A percentile compares a stretch with the other conserved stretches of the same genome.
Conservation (phyloP, 2,888 invertebrate genomes). For the Ecdyonurus torrentis region DNA sequence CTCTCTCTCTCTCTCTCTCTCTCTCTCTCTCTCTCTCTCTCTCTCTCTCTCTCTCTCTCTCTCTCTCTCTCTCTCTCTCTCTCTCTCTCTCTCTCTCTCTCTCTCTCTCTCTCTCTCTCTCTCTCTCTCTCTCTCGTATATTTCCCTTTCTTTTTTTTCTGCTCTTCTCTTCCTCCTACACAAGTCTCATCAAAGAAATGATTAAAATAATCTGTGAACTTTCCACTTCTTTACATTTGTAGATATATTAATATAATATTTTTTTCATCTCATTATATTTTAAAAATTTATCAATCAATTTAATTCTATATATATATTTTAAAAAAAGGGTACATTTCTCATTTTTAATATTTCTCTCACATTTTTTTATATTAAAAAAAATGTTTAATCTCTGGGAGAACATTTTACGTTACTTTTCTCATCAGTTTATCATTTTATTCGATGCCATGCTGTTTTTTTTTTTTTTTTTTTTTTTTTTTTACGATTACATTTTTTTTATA, state of each 20-base stretch:
- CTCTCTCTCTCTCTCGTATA: neutral
- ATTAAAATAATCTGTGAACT: neutral
- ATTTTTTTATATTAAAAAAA: neutral
- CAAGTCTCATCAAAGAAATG: neutral
- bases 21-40: neutral
- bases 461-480: neutral
- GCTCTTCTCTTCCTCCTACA: neutral
- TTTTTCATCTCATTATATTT: neutral
- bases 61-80: neutral
- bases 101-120: neutral
- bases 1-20: neutral
- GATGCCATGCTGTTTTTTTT: neutral
- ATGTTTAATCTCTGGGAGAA: neutral
- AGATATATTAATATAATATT: too few relatives aligned
- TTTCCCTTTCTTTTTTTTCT: too few relatives aligned
- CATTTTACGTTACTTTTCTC: neutral
- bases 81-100: neutral
- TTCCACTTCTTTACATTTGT: neutral
- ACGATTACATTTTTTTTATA: neutral
- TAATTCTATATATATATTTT: too few relatives aligned
- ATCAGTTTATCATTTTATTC: neutral
- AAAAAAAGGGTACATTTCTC: too few relatives aligned
- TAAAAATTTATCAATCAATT: neutral
- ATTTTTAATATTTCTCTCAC: too few relatives aligned
- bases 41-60: neutral